phyloP scores from a whole-genome alignment of 2,888 invertebrate genomes.

The Empis stercorea region DNA sequence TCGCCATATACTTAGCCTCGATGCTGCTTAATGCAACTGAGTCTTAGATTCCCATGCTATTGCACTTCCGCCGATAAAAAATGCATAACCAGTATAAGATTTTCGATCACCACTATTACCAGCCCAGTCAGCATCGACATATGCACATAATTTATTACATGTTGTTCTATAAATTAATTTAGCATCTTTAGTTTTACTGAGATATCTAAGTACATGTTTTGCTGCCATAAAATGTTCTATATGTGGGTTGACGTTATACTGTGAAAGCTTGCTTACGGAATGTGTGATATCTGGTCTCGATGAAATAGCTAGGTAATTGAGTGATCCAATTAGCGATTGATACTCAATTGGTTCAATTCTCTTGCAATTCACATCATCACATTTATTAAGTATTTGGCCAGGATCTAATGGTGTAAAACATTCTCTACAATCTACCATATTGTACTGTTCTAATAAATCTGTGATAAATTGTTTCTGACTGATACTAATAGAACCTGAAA shows the following conservation, averaged over 20 bases:
- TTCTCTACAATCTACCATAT: neutral
- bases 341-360: neutral
- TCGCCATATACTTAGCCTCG: neutral
- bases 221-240: slow-evolving; percentile 4
- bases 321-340: slow-evolving; percentile 3
- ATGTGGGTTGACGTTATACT: slow-evolving; percentile 6
- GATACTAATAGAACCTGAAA: too few relatives aligned
- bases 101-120: too few relatives aligned
- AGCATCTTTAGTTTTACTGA: neutral
- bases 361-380: neutral
- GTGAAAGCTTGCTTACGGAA: slow-evolving; percentile 3
- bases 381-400: neutral
- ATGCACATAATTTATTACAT: neutral
- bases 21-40: neutral
- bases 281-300: slow-evolving; percentile 5
- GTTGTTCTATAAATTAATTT: slow-evolving; percentile 1
- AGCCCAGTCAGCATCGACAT: slow-evolving; percentile 8
- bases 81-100: slow-evolving; percentile 5
- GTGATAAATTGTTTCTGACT: neutral
- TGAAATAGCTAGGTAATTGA: slow-evolving; percentile 1
- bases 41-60: slow-evolving; percentile 4
- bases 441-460: neutral
- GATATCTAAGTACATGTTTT: slow-evolving; percentile 7
- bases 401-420: neutral
- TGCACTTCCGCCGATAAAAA: slow-evolving; percentile 2